phyloP scores from a whole-genome alignment of 2,797 vertebrate species.

The Platalea minor region DNA sequence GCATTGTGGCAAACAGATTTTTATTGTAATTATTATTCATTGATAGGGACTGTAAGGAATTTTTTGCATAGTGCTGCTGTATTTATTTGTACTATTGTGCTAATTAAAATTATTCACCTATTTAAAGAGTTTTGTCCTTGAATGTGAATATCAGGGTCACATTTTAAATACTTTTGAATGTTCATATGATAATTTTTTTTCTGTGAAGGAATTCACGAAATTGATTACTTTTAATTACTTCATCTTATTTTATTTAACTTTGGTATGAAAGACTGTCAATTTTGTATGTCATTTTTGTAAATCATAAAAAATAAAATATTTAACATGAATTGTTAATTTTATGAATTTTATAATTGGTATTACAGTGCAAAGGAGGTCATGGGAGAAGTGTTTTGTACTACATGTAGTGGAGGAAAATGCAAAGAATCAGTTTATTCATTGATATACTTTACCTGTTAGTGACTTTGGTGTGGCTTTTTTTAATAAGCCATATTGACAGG shows the following conservation, averaged over 20 bases:
- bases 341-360: not conserved
- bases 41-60: not conserved
- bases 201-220: not conserved
- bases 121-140: slow-evolving; percentile 33
- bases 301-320: slow-evolving; percentile 32
- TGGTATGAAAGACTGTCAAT: slow-evolving; percentile 23
- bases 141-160: slow-evolving; percentile 29
- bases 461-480: not conserved
- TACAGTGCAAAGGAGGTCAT: not conserved
- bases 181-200: slow-evolving; percentile 10
- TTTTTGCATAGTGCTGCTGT: slow-evolving; percentile 14
- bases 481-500: not conserved
- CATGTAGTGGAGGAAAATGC: not conserved
- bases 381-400: not conserved
- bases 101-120: slow-evolving; percentile 8
- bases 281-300: slow-evolving; percentile 62
- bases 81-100: slow-evolving; percentile 44
- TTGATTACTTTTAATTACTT: slow-evolving; percentile 3
- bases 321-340: not conserved
- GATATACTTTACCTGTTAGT: not conserved
- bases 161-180: slow-evolving; percentile 38
- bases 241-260: slow-evolving; percentile 39
- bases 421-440: not conserved
- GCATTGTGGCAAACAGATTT: not conserved
- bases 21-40: not conserved